Conservation (phyloP, 2,113 vertebrate genomes). For the Nannospalax galili region DNA sequence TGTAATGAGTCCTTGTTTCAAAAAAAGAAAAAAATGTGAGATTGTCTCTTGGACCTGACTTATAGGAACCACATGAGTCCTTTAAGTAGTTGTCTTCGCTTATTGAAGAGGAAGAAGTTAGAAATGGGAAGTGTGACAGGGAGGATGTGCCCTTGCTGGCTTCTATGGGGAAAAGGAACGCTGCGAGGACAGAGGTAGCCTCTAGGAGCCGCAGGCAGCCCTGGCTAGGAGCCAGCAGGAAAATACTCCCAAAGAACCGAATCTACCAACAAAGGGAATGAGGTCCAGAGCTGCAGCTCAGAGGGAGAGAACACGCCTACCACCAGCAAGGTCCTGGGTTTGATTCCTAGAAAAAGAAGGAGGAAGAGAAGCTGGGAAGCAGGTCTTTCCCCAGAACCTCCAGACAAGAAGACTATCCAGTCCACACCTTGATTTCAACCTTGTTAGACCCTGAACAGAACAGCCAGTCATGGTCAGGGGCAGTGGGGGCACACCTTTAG, state of each 20-base stretch:
- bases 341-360: neutral
- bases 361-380: neutral
- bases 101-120: neutral
- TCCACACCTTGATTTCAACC: conserved; percentile 17
- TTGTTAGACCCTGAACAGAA: neutral
- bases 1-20: neutral
- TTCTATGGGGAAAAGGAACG: neutral
- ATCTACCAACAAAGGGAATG: conserved; percentile 22
- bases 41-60: neutral
- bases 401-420: conserved; percentile 10
- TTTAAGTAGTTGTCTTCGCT: conserved; percentile 1
- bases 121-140: neutral
- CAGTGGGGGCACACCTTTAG: neutral
- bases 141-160: neutral
- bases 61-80: neutral
- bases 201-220: neutral
- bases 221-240: neutral
- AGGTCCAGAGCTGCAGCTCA: neutral
- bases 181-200: neutral
- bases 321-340: neutral
- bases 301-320: neutral
- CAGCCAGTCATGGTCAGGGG: neutral
- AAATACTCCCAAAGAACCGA: conserved; percentile 6
- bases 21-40: neutral
- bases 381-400: neutral